Base-by-base conservation (phyloP, 2,113 vertebrate genomes). In the Thomomys bottae region DNA sequence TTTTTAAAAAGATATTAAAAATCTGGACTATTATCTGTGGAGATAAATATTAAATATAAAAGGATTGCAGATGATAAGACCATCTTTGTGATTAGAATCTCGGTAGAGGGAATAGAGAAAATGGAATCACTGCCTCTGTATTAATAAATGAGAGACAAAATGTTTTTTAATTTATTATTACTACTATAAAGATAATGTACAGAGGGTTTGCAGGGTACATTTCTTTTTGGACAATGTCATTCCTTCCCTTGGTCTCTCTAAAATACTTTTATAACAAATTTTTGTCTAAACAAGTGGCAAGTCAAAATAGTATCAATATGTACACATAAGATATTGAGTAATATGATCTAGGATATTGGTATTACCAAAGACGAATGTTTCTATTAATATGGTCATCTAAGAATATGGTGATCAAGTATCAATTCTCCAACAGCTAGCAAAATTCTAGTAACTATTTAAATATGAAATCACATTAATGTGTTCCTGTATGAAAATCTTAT, bases 291-390 rank as follows among this genome's bases (percentile, higher is more conserved):
- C 57, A 94, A 14, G 80, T 77, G 15, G 12, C 26, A 91, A 81
- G 54, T 80, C 67, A 87, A 77, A 73, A 75, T 38, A 66, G 11
- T 94, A 94, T 94, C 73, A 78, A 21, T 68, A 28, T 84, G 75
- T 40, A 54, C 32, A 70, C 79, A n/a, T 30, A 54, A 54, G 54
- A 93, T 38, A 84, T 70, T 87, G 26, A 32, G n/a, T 81, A 87
- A 70, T 40, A 6, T 73, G 20, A 3, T 59, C 32, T 77, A 79
- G n/a, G 34, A 45, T 45, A 38, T 76, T 84, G 78, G 28, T 84
- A 30, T 77, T 11, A 72, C 6, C 9, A 80, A 93, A 90, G 88
- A 63, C 59, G 93, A 84, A 73, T 82, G 73, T 63, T 5, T 64
- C 26, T 79, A 34, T 83, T 87, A 75, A 54, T 83, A 36, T 84